A percentile compares a stretch with the other conserved stretches of the same genome.
phyloP scores from a whole-genome alignment of 2,797 vertebrate genomes.

The Bradypus variegatus region DNA sequence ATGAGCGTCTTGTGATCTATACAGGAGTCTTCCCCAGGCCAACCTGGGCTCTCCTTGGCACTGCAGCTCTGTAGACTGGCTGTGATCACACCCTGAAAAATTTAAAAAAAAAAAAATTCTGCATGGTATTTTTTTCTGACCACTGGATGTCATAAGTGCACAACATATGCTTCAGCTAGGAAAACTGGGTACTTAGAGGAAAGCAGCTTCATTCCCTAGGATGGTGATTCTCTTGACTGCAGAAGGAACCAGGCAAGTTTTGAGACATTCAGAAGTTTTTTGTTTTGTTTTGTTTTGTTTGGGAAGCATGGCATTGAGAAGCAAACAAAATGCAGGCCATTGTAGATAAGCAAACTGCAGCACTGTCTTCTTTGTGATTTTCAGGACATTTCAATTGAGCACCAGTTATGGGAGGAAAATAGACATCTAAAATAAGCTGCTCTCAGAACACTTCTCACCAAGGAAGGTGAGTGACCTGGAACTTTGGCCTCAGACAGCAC shows the following conservation, averaged over 20 bases:
- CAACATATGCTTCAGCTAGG: slow-evolving; percentile 35
- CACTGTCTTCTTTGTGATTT: neutral
- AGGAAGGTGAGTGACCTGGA: neutral
- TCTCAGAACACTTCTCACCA: neutral
- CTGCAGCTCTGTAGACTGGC: neutral
- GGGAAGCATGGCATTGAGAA: neutral
- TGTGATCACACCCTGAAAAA: slow-evolving; percentile 3
- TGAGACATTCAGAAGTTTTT: fast-evolving
- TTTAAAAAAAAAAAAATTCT: neutral
- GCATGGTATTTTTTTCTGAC: slow-evolving; percentile 63
- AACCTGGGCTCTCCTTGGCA: neutral
- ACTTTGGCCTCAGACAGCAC: neutral
- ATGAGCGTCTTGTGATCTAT: neutral
- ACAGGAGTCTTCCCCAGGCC: neutral
- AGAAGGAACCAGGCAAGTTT: neutral
- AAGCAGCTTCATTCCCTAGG: fast-evolving
- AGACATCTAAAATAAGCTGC: neutral
- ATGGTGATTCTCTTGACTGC: neutral
- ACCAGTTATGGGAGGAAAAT: neutral
- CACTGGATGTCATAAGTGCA: slow-evolving; percentile 68
- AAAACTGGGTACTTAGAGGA: neutral
- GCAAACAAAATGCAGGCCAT: neutral
- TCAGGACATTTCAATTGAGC: neutral
- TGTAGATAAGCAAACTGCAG: neutral
- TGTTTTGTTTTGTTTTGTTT: neutral